Evolutionary conservation across 2,797 vertebrate species (phyloP), one percentile per base, ranked within the genome.

Genomic region (Crypturellus tataupa): DNA sequence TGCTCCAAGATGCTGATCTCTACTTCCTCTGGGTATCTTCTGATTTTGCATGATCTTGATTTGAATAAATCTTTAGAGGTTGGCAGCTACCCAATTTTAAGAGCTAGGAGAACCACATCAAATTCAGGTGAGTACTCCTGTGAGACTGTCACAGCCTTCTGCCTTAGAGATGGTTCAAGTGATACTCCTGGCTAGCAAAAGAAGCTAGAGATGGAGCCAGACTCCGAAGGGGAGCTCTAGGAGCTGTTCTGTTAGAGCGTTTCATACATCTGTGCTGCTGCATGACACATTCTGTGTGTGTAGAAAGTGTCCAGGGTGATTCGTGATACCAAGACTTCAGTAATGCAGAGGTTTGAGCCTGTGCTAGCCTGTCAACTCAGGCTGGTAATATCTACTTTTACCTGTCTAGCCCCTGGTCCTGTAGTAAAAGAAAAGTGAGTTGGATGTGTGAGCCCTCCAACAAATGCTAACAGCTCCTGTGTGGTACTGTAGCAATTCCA

Each of bases 1-100:
- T 99, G 99, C 97, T 99, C 99, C 90, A 99, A 99, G 98, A 99
- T 99, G 99, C 98, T 99, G 85, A 99, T 99, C 97, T 99, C 99
- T 83, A 99, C 99, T 1, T 99, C 99, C 64, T 99, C 99, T 35
- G 99, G 99, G 9, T 99, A 99, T 97, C 98, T 99, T 90, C 98
- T 99, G 91, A 99, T 99, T 97, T 98, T 99, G 77, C 99, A 99
- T 31, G 99, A 99, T 96, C 98, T 99, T 94, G 99, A 99, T 97
- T 98, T 99, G 85, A 99, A 99, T 12, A 99, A 99, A 96, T 99
- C 99, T 68, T 98, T 99, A 44, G 99, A 99, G 97, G 99, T 99
- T 96, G 99, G 99, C 97, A 99, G 99, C 97, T 99, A 99, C 97
- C 99, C 99, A 2, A 99, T 99, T 97, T 97, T 99, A 83, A 98